Base-by-base conservation (phyloP, 2,797 vertebrate genomes). In the Amazona finschi region DNA sequence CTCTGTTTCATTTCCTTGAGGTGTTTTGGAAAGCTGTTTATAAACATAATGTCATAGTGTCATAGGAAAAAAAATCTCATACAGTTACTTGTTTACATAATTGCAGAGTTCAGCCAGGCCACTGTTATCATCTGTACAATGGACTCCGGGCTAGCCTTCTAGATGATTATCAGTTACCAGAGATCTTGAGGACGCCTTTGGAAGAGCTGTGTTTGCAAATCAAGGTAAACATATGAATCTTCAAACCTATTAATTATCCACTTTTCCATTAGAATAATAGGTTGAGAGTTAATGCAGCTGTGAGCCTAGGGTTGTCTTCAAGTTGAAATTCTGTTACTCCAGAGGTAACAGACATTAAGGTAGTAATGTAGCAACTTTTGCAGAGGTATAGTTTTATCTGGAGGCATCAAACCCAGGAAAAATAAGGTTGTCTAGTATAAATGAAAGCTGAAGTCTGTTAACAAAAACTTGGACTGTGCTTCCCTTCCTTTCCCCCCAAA, bases 201-300 rank as follows among this genome's bases (percentile, higher is more conserved):
- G 99, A 99, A 97, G 99, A 99, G 49, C 99, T 99, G 67, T 99
- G 99, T 94, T 98, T 99, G 84, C 99, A 99, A 87, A 99, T 99
- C 94, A 99, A 99, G 99, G 99, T 99, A 95, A 94, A 67, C 41
- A 15, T 41, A 18, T 6, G 10, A 38, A 14, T 30, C 64, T 31
- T 33, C 36, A 30, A 18, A 39, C 6, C 0, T 2, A 47, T 44
- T 61, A 15, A 3, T 58, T 43, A 16, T 11, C 6, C 70, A 21
- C 49, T 61, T 41, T 69, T 86, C 72, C n/a, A 8, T 1, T 65
- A 38, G 27, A 60, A 22, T 77, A 46, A 61, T 28, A 38, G 25
- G 2, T 81, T 39, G 44, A 67, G 65, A 53, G 60, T 38, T 44
- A 58, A 20, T n/a, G 18, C 27, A 77, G 0, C 41, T 82, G 22